Evolutionary conservation across 2,797 vertebrate genomes (phyloP), one percentile per base, ranked within the genome.

Genomic region (Ambastaia sidthimunki): DNA sequence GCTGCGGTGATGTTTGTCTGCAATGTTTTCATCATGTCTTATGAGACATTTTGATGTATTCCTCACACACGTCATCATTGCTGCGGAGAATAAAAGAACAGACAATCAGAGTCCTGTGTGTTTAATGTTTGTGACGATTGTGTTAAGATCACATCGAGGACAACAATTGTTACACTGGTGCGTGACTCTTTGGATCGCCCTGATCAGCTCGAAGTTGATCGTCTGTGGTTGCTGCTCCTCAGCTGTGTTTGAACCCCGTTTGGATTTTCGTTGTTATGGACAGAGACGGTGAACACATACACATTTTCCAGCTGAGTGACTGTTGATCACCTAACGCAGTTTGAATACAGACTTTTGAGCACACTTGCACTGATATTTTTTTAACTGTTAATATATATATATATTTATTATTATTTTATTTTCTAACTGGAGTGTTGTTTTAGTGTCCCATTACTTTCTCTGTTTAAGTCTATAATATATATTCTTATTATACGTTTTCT

Each of bases 91-190:
- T 41, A 41, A 41, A 41, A 41, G 37, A 41, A 41, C 6, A 41
- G n/a, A n/a, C n/a, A n/a, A 41, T 10, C 37, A 41, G 37, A 41
- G 37, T 41, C 37, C 10, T 41, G 37, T 41, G 37, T 41, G 37
- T 6, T 41, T 41, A 41, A 41, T 6, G 37, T 41, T 41, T 41
- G 37, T 41, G 37, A 41, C 37, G 37, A n/a, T n/a, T 41, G 6
- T 41, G 37, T 41, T 41, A 41, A 41, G 37, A 5, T 41, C 37
- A 41, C 37, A 41, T 41, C 37, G 6, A n/a, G n/a, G 37, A 41
- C 6, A 41, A 41, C 37, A 41, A 41, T 12, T n/a, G 28, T 76
- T 21, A 76, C 62, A 76, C n/a, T 76, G 74, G 74, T 77, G 75
- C 52, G 54, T 70, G 75, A 47, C 54, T 54, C 15, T 21, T 47